phyloP scores from a whole-genome alignment of 2,113 vertebrate species.

The Muntiacus reevesi region DNA sequence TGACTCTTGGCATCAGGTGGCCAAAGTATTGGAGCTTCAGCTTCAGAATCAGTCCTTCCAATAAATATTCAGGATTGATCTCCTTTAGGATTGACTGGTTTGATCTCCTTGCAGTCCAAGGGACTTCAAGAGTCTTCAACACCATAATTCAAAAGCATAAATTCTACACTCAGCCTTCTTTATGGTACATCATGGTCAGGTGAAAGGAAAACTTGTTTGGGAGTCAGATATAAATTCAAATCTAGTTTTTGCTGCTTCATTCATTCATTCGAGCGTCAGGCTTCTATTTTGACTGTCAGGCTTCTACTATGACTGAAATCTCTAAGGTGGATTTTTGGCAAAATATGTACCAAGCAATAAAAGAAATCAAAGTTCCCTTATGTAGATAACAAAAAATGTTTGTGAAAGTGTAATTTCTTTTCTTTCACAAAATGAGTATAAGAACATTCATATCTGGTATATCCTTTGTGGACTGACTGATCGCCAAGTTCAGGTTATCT shows the following conservation, averaged over 20 bases:
- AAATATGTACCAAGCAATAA: conserved; percentile 5
- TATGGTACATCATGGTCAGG: background rate
- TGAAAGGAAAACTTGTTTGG: background rate
- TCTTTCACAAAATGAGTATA: background rate
- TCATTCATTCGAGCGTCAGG: background rate
- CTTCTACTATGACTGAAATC: background rate
- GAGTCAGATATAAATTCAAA: background rate
- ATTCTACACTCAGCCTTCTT: background rate
- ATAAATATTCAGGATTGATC: background rate
- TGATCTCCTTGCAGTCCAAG: background rate
- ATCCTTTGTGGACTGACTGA: background rate
- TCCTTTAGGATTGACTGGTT: background rate
- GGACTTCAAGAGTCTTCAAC: background rate
- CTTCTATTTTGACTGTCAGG: background rate
- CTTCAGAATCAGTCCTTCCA: background rate
- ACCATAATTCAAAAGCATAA: background rate
- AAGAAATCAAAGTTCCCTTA: background rate
- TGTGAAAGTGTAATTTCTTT: background rate
- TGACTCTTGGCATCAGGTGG: background rate
- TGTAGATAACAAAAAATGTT: background rate
- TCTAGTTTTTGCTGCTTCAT: background rate
- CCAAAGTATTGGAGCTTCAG: background rate
- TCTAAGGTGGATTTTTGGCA: background rate
- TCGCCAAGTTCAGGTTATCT: background rate
- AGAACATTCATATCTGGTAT: background rate